Evolutionary conservation across 2,888 invertebrate genomes (phyloP), one percentile per base, ranked within the genome.

Genomic region (Galeruca laticollis): DNA sequence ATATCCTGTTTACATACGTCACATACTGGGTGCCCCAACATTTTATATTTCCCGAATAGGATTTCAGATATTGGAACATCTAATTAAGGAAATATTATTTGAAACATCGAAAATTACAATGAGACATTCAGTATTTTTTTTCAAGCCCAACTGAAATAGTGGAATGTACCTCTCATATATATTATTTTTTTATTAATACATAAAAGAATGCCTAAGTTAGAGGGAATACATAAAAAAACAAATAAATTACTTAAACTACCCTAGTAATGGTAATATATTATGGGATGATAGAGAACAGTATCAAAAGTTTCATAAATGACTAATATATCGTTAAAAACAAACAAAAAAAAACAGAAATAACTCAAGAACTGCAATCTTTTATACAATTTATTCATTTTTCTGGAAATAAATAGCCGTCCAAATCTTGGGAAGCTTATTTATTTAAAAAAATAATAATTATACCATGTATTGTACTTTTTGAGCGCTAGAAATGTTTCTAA

Each of bases 111-210:
- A 62, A 37, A 10, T 52, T 31, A 49, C 51, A 60, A 59, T 60
- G 52, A 49, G 52, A 69, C 62, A 70, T 47, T 61, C 60, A 35
- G 60, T 68, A 71, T 59, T 70, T 68, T 71, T 67, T 59, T 62
- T 71, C 62, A 71, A 64, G 56, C 67, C 51, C 73, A 76, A 78
- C 74, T 69, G 76, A 77, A 75, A 26, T 77, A 79, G 64, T 83
- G 83, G 83, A 83, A 83, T 83, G 83, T 83, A 82, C 78, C 78
- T 77, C 75, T 26, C 26, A 26, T 26, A 26, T 26, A 26, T 26
- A 73, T 67, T 18, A 15, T 43, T 57, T 59, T 73, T n/a, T n/a
- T n/a, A n/a, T 75, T 60, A 77, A 76, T 77, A 78, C 74, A 74
- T 76, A 77, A 77, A 77, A 72, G 77, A 80, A 79, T 78, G 78